Percentiles rank a stretch among this genome's conserved stretches.
Evolutionary conservation across 2,113 vertebrate species (phyloP).

Genomic region (Carollia perspicillata): DNA sequence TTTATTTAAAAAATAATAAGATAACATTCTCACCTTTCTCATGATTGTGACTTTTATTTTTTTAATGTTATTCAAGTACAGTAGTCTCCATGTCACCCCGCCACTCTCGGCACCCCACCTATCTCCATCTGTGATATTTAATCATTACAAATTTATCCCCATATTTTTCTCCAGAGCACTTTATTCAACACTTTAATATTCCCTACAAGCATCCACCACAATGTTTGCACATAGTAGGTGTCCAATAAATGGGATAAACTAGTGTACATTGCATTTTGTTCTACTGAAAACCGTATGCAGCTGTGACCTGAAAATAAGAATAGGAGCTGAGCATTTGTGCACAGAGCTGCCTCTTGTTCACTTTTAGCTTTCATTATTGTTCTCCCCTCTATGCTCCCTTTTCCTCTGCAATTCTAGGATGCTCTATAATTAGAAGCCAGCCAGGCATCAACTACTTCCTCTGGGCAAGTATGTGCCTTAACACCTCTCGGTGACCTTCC

Average conservation of each 20-base stretch:
- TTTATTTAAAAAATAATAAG: background rate
- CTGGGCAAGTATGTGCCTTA: constrained; percentile 70
- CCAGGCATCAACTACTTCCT: constrained; percentile 64
- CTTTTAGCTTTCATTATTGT: constrained; percentile 37
- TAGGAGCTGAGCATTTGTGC: background rate
- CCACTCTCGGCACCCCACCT: too few species aligned
- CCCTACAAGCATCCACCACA: background rate
- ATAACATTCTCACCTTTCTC: background rate
- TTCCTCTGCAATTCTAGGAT: constrained; percentile 24
- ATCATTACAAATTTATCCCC: background rate
- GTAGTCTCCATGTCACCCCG: too few species aligned
- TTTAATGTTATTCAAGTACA: too few species aligned
- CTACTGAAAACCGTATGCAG: background rate
- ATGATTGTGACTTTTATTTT: background rate
- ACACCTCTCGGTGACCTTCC: constrained; percentile 74
- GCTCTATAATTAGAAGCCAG: constrained; percentile 71
- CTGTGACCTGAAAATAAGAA: background rate
- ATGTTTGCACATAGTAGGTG: background rate
- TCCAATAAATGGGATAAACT: background rate
- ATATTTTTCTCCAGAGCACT: background rate
- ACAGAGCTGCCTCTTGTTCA: background rate
- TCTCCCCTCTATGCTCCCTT: background rate
- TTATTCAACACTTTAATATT: background rate
- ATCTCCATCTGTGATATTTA: background rate
- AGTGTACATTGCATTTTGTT: background rate